Base-by-base conservation (phyloP, 2,113 vertebrate genomes). In the Chaenogobius annularis region DNA sequence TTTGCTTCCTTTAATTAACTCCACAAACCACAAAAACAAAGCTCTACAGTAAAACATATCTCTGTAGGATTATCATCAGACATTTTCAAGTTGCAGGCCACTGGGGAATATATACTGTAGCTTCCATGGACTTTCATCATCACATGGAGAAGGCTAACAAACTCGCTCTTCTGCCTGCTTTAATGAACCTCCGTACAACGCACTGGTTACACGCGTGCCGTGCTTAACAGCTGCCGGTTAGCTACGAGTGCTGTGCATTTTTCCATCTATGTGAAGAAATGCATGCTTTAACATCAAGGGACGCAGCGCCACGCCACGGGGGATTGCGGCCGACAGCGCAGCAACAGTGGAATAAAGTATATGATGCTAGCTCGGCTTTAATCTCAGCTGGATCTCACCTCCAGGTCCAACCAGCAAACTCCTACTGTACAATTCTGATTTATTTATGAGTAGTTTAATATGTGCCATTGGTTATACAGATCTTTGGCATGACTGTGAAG, bases 221-320 rank as follows among this genome's bases (percentile, higher is more conserved):
- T 73, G 22, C n/a, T 70, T 70, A 46, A 62, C 1, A 35, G 70
- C 59, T 74, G 31, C 73, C 62, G 37, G 54, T 81, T 74, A 79
- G 52, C 77, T 54, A 46, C 31, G 55, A 75, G 74, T 63, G 74
- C 59, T 56, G 59, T 44, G 17, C 69, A 5, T 55, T 78, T 48
- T 46, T 59, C 43, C n/a, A 31, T 75, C 77, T 54, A 77, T 19
- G 3, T 23, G n/a, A 63, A 44, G 26, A 56, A 68, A 14, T 48
- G 64, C 46, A 73, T 70, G 71, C 62, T 81, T 79, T 68, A 79
- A 83, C 79, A 85, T 83, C 82, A 85, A 85, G 75, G 65, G 77
- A 69, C 65, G 17, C 66, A n/a, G 71, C 78, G 56, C 78, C 70
- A 75, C 78, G 56, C 78, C 70, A 75, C 47, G 61, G 62, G 79